A percentile compares a stretch with the other conserved stretches of the same genome.
Evolutionary conservation across 2,797 vertebrate genomes (phyloP).

Genomic region (Thamnophis elegans): DNA sequence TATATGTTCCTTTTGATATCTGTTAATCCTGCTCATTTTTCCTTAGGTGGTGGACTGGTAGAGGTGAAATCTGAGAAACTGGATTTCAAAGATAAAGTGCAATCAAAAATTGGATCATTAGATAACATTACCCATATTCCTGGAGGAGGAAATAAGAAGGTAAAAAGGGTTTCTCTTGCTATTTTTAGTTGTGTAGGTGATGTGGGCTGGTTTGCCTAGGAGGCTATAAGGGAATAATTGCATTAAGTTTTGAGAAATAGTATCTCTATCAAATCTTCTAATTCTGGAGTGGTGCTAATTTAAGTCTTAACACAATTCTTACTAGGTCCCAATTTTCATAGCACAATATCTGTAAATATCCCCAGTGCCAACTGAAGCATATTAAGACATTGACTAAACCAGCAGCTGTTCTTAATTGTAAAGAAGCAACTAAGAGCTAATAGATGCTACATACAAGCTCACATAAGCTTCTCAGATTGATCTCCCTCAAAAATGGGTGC

Average conservation of each 20-base stretch:
- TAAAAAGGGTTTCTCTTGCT: slow-evolving; percentile 54
- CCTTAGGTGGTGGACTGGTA: slow-evolving; percentile 88
- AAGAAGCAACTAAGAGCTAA: background rate
- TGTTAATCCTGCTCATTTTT: background rate
- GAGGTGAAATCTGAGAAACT: slow-evolving; percentile 96
- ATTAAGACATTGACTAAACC: background rate
- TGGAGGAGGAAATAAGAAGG: slow-evolving; percentile 89
- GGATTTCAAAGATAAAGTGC: slow-evolving; percentile 90
- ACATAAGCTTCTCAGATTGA: background rate
- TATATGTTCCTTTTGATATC: background rate
- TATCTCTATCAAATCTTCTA: background rate
- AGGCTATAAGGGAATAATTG: background rate
- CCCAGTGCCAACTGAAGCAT: background rate
- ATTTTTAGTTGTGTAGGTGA: background rate
- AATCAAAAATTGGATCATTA: slow-evolving; percentile 92
- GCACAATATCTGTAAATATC: background rate
- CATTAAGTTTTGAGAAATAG: background rate
- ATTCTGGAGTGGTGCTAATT: background rate
- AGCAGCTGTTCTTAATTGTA: background rate
- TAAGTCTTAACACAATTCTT: background rate
- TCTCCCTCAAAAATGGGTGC: background rate
- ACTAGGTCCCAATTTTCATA: background rate
- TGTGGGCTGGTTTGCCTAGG: background rate
- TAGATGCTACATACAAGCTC: background rate
- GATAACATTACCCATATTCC: slow-evolving; percentile 92